Base-by-base conservation (phyloP, 2,888 invertebrate genomes). In the Tinea trinotella region DNA sequence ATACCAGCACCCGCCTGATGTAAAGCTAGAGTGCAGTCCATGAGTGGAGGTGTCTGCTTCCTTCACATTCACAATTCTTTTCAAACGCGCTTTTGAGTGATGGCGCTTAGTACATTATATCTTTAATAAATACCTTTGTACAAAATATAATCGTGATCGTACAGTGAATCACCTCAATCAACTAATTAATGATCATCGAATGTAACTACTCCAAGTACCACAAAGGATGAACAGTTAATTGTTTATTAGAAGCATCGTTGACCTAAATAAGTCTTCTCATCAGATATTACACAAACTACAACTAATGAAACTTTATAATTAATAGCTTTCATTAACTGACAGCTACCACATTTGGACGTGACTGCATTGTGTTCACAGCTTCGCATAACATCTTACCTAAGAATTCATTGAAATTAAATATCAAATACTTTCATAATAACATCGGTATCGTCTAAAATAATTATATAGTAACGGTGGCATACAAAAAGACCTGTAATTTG, bases 191-290 rank as follows among this genome's bases (percentile, higher is more conserved):
- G 19, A 46, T 19, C 15, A 46, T 46, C 15, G 2, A 46, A 40
- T 19, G 10, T 50, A 22, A 50, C 12, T 24, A 19, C 22, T 20
- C 18, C 48, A 4, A 4, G 2, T 48, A 13, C 13, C 17, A 48
- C 24, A 24, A 50, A 50, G 13, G 50, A 50, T 24, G 50, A 50
- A 12, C 50, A 46, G 18, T 24, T 52, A 55, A 57, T 61, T 67
- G 66, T 66, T 66, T 64, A 7, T 68, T 64, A 67, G 50, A 24
- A 71, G 70, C 71, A 73, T 73, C 74, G 68, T 72, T 77, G 76
- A 78, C 76, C 79, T 56, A 70, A 66, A 76, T 71, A 68, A 55
- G 60, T 57, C 58, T 64, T 63, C 62, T 60, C 63, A 67, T 65
- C 59, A 61, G 62, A 64, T 64, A 62, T 68, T 68, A 62, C 70